Base-by-base conservation (phyloP, 2,797 vertebrate species). In the Acipenser transmontanus region DNA sequence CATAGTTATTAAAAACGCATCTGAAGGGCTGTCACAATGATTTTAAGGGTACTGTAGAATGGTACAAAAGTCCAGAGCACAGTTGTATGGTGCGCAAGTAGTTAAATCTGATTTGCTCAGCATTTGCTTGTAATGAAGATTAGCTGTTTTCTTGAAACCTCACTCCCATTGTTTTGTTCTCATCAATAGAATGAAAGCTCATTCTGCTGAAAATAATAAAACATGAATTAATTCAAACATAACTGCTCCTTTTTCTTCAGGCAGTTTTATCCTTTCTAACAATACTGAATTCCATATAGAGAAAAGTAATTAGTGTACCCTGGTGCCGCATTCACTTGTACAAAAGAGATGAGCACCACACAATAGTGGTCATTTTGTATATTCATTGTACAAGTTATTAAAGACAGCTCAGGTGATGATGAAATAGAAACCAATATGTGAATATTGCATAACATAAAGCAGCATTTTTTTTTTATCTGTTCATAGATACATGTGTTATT, bases 171-270 rank as follows among this genome's bases (percentile, higher is more conserved):
- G 34, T 4, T 34, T 34, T 34, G 34, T 34, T 77, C 72, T 81
- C 77, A 76, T 81, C 77, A 75, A 66, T 76, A 74, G 70, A 66
- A 77, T 75, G 80, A 75, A 78, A 83, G 76, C 76, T 75, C 72
- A 74, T 76, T 77, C 78, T 79, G 71, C 77, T 73, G 77, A 80
- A 78, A 81, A 84, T 82, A 85, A 86, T 82, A 82, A 78, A 78
- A 68, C 74, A 73, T 80, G 76, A 82, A 83, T 86, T 86, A 83
- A 34, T 34, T 34, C 81, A 80, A 80, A 34, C 34, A 34, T 0
- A 4, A 34, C 34, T 3, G 34, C 34, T 34, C 34, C 34, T 34
- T 34, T 34, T 34, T 34, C 34, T 60, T 63, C 13, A 3, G 61
- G 60, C 54, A 34, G 6, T 66, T 66, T 48, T 66, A 47, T 51